Evolutionary conservation across 2,888 invertebrate species (phyloP).

Genomic region (Scelioninae gen. 1): DNA sequence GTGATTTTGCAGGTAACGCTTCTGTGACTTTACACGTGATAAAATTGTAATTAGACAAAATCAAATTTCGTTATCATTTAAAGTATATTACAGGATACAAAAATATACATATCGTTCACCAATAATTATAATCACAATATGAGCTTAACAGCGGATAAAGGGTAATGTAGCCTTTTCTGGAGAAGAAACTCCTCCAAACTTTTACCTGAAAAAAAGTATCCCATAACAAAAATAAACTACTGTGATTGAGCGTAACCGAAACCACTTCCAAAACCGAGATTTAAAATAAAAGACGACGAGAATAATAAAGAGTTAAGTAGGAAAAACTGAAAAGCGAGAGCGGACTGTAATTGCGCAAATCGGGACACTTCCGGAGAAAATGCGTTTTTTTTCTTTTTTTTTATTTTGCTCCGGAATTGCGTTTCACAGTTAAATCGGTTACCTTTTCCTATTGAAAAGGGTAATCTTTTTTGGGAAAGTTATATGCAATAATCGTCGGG

Average conservation of each 20-base stretch:
- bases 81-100: background rate
- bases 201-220: constrained; percentile 17
- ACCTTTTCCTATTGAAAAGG: background rate
- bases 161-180: constrained; percentile 9
- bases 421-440: constrained; percentile 4
- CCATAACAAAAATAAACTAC: background rate
- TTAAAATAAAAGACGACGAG: background rate
- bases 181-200: constrained; percentile 4
- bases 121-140: constrained; percentile 2
- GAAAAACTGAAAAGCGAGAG: background rate
- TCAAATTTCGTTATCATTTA: background rate
- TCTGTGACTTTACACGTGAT: no score
- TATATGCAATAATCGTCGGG: background rate
- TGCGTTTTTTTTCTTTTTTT: background rate
- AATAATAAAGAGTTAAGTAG: background rate
- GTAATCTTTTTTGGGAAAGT: background rate
- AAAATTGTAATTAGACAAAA: background rate
- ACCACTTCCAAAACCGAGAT: constrained; percentile 17
- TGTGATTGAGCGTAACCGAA: constrained; percentile 11
- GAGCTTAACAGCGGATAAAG: constrained; percentile 6
- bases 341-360: background rate
- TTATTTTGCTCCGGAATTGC: background rate
- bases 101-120: background rate
- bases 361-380: background rate
- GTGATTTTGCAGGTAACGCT: no score